Evolutionary conservation across 2,888 invertebrate species (phyloP), one percentile per base, ranked within the genome.

Genomic region (Agrilus biguttatus): DNA sequence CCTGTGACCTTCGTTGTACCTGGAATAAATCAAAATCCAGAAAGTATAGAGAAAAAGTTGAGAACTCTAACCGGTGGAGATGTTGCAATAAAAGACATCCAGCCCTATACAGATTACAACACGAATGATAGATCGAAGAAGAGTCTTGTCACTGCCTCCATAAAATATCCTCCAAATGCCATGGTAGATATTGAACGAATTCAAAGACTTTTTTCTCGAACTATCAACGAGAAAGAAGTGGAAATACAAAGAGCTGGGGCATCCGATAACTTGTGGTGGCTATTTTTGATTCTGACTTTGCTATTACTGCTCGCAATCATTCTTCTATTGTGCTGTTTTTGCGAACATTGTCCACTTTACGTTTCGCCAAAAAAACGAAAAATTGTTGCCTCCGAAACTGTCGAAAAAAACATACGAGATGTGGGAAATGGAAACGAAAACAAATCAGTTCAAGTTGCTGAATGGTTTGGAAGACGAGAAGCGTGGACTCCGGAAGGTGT

Each of bases 1-100:
- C 80, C 80, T 33, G 82, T 90, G 67, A 79, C 80, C 14, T 90
- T 90, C 62, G 79, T 90, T 45, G 80, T 90, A 34, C 83, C 87
- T 5, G 85, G 84, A 38, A 73, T 73, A 41, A 78, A 83, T 60
- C 81, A 81, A 8, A 81, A 89, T 63, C 77, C 77, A 50, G 69
- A 69, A 43, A 79, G 80, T 54, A 74, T 86, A 13, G 83, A 85
- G 59, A 78, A 82, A 56, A 80, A 84, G 34, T 67, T 90, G 28
- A 79, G 78, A 46, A 75, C 80, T 21, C 74, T 87, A 36, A 87
- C 89, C 1, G 89, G 89, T 2, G 85, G 83, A 3, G 78, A 77
- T 60, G 83, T 88, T 1, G 77, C 74, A 39, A 83, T 89, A 43
- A 73, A 82, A 54, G 79, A 82, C 44, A 78, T 87, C 37, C 75